These are phyloP conservation scores for Chelonia mydas DNA, from an alignment of 2,797 vertebrate species.

Conservation along the genomic window DNA sequence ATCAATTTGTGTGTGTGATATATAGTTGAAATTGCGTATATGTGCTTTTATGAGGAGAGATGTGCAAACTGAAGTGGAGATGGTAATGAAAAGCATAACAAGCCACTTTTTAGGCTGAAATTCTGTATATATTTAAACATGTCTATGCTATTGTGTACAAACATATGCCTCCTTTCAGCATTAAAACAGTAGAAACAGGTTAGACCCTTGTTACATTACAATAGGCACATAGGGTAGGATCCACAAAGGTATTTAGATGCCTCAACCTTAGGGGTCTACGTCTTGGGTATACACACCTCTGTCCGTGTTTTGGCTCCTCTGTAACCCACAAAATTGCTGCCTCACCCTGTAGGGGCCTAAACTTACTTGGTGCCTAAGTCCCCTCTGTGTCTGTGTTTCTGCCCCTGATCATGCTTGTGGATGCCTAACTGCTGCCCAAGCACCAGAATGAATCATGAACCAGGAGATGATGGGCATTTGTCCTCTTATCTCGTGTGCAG, in stretches of 20 bases:
- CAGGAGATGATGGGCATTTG: no score
- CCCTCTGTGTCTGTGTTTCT: no score
- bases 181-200: neutral
- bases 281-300: no score
- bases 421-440: no score
- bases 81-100: neutral
- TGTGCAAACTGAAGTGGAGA: neutral
- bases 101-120: neutral
- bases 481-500: no score
- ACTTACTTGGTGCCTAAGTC: no score
- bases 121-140: slow-evolving; percentile 53
- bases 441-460: no score
- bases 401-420: no score
- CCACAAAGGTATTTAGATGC: neutral
- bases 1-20: neutral
- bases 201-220: neutral
- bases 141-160: neutral
- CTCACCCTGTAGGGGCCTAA: no score
- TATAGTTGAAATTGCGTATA: neutral
- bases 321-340: no score
- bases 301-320: no score
- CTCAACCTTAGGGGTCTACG: no score
- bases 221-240: neutral
- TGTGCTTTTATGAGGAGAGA: neutral
- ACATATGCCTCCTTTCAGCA: slow-evolving; percentile 13